A percentile compares a stretch with the other conserved stretches of the same genome.
phyloP scores from a whole-genome alignment of 2,888 invertebrate species.

The Liopterus haemorrhoidalis region DNA sequence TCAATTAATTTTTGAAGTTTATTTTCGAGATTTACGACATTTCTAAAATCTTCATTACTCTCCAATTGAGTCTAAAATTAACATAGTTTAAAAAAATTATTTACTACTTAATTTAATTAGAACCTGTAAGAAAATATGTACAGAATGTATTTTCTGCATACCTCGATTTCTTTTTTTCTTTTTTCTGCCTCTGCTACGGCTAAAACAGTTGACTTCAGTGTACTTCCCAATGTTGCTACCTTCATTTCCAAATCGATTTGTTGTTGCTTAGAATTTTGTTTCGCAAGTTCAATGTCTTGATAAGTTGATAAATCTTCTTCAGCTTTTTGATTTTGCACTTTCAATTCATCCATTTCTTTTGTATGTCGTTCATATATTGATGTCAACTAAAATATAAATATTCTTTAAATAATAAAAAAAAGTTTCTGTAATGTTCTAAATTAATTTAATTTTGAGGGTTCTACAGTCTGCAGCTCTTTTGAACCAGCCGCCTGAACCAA shows the following conservation, averaged over 20 bases:
- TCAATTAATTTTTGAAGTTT: slow-evolving; percentile 16
- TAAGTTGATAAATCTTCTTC: slow-evolving; percentile 24
- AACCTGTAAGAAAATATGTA: no score
- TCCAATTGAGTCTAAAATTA: slow-evolving; percentile 13
- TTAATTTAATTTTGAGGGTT: no score
- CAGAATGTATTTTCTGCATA: slow-evolving; percentile 15
- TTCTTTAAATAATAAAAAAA: no score
- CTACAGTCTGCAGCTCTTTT: neutral
- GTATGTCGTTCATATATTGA: slow-evolving; percentile 12
- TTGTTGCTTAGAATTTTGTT: slow-evolving; percentile 26
- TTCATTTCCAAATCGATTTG: slow-evolving; percentile 23
- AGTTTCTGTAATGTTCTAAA: no score
- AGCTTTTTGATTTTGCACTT: slow-evolving; percentile 22
- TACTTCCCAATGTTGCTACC: slow-evolving; percentile 23
- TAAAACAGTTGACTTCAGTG: slow-evolving; percentile 28
- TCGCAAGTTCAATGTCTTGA: slow-evolving; percentile 26
- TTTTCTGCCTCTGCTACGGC: slow-evolving; percentile 31
- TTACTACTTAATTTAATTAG: neutral
- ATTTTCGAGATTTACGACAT: slow-evolving; percentile 8
- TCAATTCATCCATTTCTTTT: slow-evolving; percentile 25
- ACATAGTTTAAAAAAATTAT: slow-evolving; percentile 8
- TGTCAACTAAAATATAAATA: slow-evolving; percentile 9
- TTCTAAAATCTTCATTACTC: slow-evolving; percentile 17
- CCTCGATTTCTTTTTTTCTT: slow-evolving; percentile 28
- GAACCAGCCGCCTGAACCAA: neutral